Base-by-base conservation (phyloP, 2,113 vertebrate genomes). In the Strix aluco region DNA sequence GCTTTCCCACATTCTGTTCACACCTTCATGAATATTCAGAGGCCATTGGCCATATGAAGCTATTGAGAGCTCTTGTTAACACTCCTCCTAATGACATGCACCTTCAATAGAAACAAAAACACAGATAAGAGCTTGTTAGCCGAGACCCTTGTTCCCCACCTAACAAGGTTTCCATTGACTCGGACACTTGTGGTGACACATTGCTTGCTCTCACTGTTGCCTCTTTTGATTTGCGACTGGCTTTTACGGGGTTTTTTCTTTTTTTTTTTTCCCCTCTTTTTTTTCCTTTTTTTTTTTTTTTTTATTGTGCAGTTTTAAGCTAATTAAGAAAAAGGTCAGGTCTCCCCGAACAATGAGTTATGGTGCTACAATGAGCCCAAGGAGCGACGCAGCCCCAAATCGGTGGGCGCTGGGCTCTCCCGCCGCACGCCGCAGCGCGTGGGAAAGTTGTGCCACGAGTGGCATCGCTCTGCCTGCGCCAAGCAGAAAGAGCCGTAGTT, bases 1-100 rank as follows among this genome's bases (percentile, higher is more conserved):
- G 57, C 93, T 97, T 97, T 97, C 97, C 96, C 97, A 97, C 97
- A 97, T 97, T 96, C 93, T 93, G 91, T 94, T 96, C 95, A 51
- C 95, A 96, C 93, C 92, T 96, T 97, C 97, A 97, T 97, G 97
- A 97, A 97, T 97, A 97, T 97, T 97, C 97, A 97, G 97, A 65
- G 95, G 57, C 57, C 57, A 89, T 58, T 88, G 92, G 95, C 93
- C 92, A 95, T 94, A 94, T 96, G 92, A 96, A 90, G 95, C 96
- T 91, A 93, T 93, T 91, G 96, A 97, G 96, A 84, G 88, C 95
- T 91, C 96, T 96, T 95, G 97, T 97, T 97, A 96, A 97, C 97
- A 95, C 97, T 96, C 82, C 61, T 90, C 73, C 95, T 97, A 97
- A 97, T 96, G 94, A 96, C 86, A 67, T 93, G 92, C 95, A 95